Percentiles rank a stretch among this genome's conserved stretches.
These are phyloP conservation scores for Selene dorsalis DNA, from an alignment of 2,797 vertebrate genomes.

Conservation along the genomic window DNA sequence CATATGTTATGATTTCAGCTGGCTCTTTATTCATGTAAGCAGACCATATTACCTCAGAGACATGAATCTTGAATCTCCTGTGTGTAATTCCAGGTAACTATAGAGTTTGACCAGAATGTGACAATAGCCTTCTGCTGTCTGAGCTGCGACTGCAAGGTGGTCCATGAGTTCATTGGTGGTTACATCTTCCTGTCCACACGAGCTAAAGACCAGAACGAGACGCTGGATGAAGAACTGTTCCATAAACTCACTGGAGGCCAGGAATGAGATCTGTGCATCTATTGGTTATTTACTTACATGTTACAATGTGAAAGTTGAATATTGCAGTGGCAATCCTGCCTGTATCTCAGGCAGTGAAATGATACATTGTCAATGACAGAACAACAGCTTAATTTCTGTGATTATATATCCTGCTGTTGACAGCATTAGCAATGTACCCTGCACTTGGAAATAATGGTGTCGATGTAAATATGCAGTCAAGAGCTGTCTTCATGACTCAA, in stretches of 20 bases:
- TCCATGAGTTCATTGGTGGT: slow-evolving; percentile 97
- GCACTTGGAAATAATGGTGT: slow-evolving; percentile 35
- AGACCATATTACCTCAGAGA: background rate
- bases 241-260: slow-evolving; percentile 97
- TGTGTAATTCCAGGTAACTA: slow-evolving; percentile 87
- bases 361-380: slow-evolving; percentile 23
- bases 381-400: slow-evolving; percentile 3
- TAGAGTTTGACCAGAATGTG: slow-evolving; percentile 96
- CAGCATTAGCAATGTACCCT: slow-evolving; percentile 8
- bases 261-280: slow-evolving; percentile 82
- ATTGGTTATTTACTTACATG: slow-evolving; percentile 13
- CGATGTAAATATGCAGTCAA: slow-evolving; percentile 64
- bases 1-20: background rate
- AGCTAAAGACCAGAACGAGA: slow-evolving; percentile 97
- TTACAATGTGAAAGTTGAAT: slow-evolving; percentile 42
- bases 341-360: slow-evolving; percentile 4
- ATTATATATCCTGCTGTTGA: slow-evolving; percentile 9
- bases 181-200: slow-evolving; percentile 99
- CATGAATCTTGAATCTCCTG: background rate
- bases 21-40: background rate
- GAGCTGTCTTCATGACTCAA: slow-evolving; percentile 32
- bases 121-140: slow-evolving; percentile 91
- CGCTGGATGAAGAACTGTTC: slow-evolving; percentile 96
- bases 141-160: slow-evolving; percentile 95
- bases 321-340: background rate